Base-by-base conservation (phyloP, 1,140 invertebrate species). In the Psix sp. region DNA sequence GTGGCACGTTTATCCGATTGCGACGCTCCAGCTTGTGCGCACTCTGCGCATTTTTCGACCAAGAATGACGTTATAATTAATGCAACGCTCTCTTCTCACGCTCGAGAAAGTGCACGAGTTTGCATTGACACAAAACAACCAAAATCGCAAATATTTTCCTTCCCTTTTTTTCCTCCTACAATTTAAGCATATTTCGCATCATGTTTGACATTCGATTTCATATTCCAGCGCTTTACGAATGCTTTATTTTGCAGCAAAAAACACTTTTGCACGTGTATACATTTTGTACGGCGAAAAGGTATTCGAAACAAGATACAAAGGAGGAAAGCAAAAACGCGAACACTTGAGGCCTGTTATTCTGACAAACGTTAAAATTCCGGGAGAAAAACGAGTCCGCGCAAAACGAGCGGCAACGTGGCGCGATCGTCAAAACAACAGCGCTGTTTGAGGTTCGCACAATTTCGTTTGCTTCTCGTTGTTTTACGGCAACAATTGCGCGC, bases 1-100 rank as follows among this genome's bases (percentile, higher is more conserved):
- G 80, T 83, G 79, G 80, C 81, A 83, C 79, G 81, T 76, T 83
- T 80, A 75, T 70, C 81, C 74, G 20, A 51, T 42, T 51, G 35
- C 40, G 13, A 48, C 59, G 62, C 54, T 38, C 26, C 20, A n/a
- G 11, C 42, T 42, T 24, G 21, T 29, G 26, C 15, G 36, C 33
- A 43, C 13, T 21, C 33, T 4, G 33, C 24, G 4, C 21, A 21
- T 52, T 65, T 57, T 72, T 57, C 59, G 52, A 40, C 17, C 43
- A 35, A 1, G 3, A 66, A 62, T 51, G 43, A 62, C 56, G 51
- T 62, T 59, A 52, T 26, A 68, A 74, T 74, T 74, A 63, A 62
- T 42, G 49, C 52, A 63, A 43, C 17, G 11, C 45, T 60, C 49
- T 26, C 62, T 67, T 56, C 71, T 36, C 70, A 60, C 60, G 54